A percentile compares a stretch with the other conserved stretches of the same genome.
Conservation (phyloP, 2,113 vertebrate species). For the sheep (Ovis aries) region ARS-UI_Ramb_v3.0 NC_056079.1:40891001-40891500, state of each 20-base stretch:
- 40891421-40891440: not conserved
- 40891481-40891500: not conserved
- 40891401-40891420: conserved; percentile 16
- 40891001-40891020: not conserved
- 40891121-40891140: conserved; percentile 41
- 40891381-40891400: conserved; percentile 41
- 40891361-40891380: conserved; percentile 47
- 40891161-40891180: conserved; percentile 56
- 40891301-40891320: conserved; percentile 48
- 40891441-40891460: conserved; percentile 31
- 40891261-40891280: conserved; percentile 3
- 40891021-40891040: not conserved
- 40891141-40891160: conserved; percentile 53
- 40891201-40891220: not conserved
- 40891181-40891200: conserved; percentile 16
- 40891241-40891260: conserved; percentile 22
- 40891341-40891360: conserved; percentile 33
- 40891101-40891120: conserved; percentile 54
- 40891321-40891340: conserved; percentile 53
- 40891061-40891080: conserved; percentile 41
- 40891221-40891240: not conserved
- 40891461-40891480: not conserved
- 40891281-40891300: conserved; percentile 60
- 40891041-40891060: conserved; percentile 44
- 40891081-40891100: conserved; percentile 32